Evolutionary conservation across 2,888 invertebrate genomes (phyloP), one percentile per base, ranked within the genome.

Genomic region (Antheraea assamensis): DNA sequence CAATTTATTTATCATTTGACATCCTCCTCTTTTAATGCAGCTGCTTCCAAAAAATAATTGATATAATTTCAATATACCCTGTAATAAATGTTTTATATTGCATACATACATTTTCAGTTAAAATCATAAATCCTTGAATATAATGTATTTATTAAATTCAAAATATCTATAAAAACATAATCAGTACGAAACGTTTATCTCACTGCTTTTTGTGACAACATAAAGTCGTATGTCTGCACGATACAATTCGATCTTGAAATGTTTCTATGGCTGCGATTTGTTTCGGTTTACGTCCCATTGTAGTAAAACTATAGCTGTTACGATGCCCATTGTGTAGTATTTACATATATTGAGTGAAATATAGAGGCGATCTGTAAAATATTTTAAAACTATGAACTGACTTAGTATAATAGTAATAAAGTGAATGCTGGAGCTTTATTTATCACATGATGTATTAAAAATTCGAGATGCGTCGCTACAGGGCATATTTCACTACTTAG

Each of bases 211-310:
- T 30, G 61, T 27, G 17, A 10, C 17, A 2, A 30, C 58, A 52
- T 52, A 52, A 52, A 52, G 70, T 75, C 72, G 71, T 27, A 10
- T 30, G 74, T 77, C 35, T 78, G 66, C 55, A 31, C 35, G 15
- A 21, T 58, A 70, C 66, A 70, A 24, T 71, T 47, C 71, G 49
- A 68, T 72, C 74, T 74, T 72, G 31, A 75, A 74, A 74, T 70
- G 72, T 74, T 73, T 78, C 74, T 76, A 77, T 76, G 74, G 76
- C 73, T 73, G 70, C 72, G 76, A 79, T 77, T 81, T 75, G 78
- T 79, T 75, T 76, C 75, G 77, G 80, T 77, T 77, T 77, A 78
- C 77, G 77, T 78, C 73, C 74, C 73, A 77, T 81, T 80, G 77
- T 76, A 72, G 68, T 75, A 73, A 71, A 47, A 70, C 64, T 70